phyloP scores from a whole-genome alignment of 2,888 invertebrate genomes.

The Dryococelus australis region DNA sequence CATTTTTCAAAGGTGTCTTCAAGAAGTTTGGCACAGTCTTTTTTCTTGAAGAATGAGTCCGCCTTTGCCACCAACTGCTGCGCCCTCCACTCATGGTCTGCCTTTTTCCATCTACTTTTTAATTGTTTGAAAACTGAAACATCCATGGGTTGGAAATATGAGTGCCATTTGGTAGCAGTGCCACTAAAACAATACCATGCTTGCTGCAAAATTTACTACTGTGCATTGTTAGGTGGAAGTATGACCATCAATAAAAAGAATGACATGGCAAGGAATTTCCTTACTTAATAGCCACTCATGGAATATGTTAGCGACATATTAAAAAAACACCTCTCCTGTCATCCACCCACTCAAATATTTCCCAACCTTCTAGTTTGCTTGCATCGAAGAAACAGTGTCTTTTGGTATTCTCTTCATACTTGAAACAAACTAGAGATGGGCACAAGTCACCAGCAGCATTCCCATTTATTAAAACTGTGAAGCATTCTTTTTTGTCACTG shows the following conservation, averaged over 20 bases:
- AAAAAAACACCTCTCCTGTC: constrained; percentile 44
- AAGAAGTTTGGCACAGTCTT: constrained; percentile 33
- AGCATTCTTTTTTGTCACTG: no score
- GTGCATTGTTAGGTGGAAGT: constrained; percentile 51
- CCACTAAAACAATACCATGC: constrained; percentile 53
- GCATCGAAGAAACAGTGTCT: constrained; percentile 45
- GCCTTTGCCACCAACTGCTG: constrained; percentile 49
- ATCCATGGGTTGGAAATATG: constrained; percentile 56
- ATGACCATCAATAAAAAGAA: constrained; percentile 49
- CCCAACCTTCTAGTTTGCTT: constrained; percentile 45
- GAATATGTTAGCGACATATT: constrained; percentile 46
- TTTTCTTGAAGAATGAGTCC: constrained; percentile 50
- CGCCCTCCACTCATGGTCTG: constrained; percentile 40
- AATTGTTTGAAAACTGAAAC: constrained; percentile 55
- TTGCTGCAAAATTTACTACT: constrained; percentile 55
- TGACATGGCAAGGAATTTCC: constrained; percentile 49
- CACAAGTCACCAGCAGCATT: no score
- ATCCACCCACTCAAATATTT: constrained; percentile 47
- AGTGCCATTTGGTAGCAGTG: constrained; percentile 55
- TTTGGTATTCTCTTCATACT: constrained; percentile 42
- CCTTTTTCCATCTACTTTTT: constrained; percentile 53
- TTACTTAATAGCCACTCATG: constrained; percentile 45
- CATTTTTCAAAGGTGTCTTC: background rate
- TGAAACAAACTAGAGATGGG: no score
- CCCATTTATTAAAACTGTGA: no score